Conservation (phyloP, 2,888 invertebrate species). For the Rhagonycha fulva region DNA sequence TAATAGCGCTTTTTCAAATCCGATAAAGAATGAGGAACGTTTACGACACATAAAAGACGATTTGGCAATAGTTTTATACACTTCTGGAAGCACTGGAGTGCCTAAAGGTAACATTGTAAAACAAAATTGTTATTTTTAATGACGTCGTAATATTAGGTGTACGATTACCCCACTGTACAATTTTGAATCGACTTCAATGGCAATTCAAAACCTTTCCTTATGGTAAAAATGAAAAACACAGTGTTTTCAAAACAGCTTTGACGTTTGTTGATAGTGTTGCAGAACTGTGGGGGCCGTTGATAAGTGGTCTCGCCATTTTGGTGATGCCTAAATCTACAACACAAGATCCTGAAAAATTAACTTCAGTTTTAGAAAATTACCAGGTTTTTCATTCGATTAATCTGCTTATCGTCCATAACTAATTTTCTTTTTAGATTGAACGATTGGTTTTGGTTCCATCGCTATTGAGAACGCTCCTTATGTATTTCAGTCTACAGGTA, state of each 20-base stretch:
- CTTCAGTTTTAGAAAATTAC: slow-evolving; percentile 69
- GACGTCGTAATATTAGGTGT: slow-evolving; percentile 64
- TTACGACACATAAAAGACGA: slow-evolving; percentile 56
- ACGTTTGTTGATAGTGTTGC: slow-evolving; percentile 90
- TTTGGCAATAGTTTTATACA: slow-evolving; percentile 77
- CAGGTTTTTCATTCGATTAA: slow-evolving; percentile 57
- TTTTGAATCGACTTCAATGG: slow-evolving; percentile 85
- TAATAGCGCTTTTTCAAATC: slow-evolving; percentile 52
- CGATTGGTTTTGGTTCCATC: slow-evolving; percentile 87
- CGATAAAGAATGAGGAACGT: slow-evolving; percentile 54
- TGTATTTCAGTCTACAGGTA: slow-evolving; percentile 69
- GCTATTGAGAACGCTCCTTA: slow-evolving; percentile 74
- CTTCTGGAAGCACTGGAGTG: slow-evolving; percentile 88
- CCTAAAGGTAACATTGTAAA: slow-evolving; percentile 72
- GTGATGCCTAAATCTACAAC: slow-evolving; percentile 75
- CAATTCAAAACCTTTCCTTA: slow-evolving; percentile 86
- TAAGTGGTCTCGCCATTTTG: slow-evolving; percentile 72
- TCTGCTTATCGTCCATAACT: neutral
- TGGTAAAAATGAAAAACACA: slow-evolving; percentile 65
- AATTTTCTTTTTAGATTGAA: slow-evolving; percentile 62
- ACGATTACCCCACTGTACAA: slow-evolving; percentile 73
- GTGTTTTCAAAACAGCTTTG: slow-evolving; percentile 88
- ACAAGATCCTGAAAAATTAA: slow-evolving; percentile 77
- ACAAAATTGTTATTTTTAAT: neutral
- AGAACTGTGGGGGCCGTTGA: slow-evolving; percentile 85